phyloP scores from a whole-genome alignment of 2,113 vertebrate genomes.

The Ceyx melanurus region DNA sequence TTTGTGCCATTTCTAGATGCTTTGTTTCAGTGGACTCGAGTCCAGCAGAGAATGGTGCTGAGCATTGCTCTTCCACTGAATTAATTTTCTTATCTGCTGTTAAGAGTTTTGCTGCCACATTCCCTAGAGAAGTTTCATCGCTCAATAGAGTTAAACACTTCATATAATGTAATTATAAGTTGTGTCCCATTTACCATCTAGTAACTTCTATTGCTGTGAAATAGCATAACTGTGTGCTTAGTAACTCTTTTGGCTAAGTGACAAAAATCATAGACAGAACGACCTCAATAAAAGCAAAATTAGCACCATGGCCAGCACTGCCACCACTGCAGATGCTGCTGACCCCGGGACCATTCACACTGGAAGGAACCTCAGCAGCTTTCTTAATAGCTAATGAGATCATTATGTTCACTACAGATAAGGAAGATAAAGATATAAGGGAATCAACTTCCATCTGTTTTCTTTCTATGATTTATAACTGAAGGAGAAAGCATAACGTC shows the following conservation, averaged over 20 bases:
- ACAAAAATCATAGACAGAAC: neutral
- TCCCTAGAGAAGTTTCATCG: neutral
- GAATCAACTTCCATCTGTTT: neutral
- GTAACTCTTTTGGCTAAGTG: neutral
- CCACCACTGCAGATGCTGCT: rapidly evolving
- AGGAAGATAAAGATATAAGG: neutral
- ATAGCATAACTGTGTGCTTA: neutral
- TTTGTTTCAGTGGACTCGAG: neutral
- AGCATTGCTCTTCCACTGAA: neutral
- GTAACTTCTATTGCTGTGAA: neutral
- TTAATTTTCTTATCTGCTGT: neutral
- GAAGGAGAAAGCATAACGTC: neutral
- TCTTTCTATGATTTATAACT: neutral
- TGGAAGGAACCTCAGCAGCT: neutral
- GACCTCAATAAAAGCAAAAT: neutral
- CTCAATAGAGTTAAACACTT: neutral
- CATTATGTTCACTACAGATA: neutral
- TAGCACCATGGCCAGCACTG: neutral
- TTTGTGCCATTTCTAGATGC: neutral
- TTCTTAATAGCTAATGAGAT: neutral
- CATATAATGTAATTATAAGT: neutral
- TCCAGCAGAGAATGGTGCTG: neutral
- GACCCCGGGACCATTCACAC: rapidly evolving
- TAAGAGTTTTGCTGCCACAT: neutral
- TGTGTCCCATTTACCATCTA: neutral